Evolutionary conservation across 2,888 invertebrate species (phyloP), one percentile per base, ranked within the genome.

Genomic region (Epinotia demarniana): DNA sequence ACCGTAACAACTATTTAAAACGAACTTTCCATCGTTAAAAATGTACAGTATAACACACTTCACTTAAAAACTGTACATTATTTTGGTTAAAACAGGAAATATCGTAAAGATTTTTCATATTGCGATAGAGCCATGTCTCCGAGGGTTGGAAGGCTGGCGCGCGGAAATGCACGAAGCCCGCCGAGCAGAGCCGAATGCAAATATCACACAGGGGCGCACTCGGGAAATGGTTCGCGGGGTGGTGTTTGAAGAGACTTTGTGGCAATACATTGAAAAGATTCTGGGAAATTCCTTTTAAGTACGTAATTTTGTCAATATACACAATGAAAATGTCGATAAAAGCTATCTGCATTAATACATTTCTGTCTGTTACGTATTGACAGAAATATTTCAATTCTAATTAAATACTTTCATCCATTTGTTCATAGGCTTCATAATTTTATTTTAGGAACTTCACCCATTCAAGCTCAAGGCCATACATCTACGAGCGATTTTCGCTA

Each of bases 151-250:
- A 87, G 84, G 88, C 89, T 86, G 87, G 82, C 82, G 83, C 76
- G 82, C 93, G 93, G 90, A 93, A 92, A 89, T 87, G 84, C 85
- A 87, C 94, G 94, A 93, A 81, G 80, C 76, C 68, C 78, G 77
- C 88, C 93, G 93, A 93, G 78, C 79, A 62, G 78, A 64, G 76
- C 90, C 94, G 93, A 94, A 89, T 91, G 90, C 89, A 91, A 91
- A 93, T 90, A 83, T 76, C 77, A 64, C 43, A 76, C 91, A 92
- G 93, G 81, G 86, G 68, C 81, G 91, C 79, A 91, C 80, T 88
- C 77, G 75, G 81, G 5, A 58, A 46, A 43, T 39, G 18, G 43
- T 62, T 62, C 33, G 4, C 5, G n/a, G n/a, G n/a, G 8, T n/a
- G n/a, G 8, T n/a, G 1, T n/a, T n/a, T 53, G 3, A 13, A 46